Evolutionary conservation across 2,888 invertebrate genomes (phyloP), one percentile per base, ranked within the genome.

Genomic region (Suillia variegata): DNA sequence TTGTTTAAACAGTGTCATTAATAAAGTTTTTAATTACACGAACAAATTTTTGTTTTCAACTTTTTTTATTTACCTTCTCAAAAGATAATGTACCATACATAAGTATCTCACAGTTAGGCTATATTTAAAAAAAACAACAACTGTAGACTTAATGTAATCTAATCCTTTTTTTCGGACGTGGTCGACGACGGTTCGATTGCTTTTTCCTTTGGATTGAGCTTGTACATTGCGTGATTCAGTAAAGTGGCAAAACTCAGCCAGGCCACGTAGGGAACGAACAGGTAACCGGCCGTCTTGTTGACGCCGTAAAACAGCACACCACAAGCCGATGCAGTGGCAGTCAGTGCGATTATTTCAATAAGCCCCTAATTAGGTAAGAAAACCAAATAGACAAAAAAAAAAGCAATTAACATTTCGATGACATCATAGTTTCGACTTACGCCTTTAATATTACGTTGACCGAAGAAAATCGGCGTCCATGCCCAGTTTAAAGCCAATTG

Each of bases 401-500:
- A 17, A 24, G n/a, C 10, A 15, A 5, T 24, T 20, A 31, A 21
- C 48, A 56, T 47, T 21, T 49, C 13, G 31, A 5, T n/a, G 10
- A 15, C 26, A 24, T 54, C 26, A 58, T 18, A n/a, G n/a, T n/a
- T n/a, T n/a, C 15, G 62, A 76, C 84, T 81, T 83, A 92, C 92
- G 85, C 87, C 84, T 83, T 90, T 88, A n/a, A 88, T 83, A 67
- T 87, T 86, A 65, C 88, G 89, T 24, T 85, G 81, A 47, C 88
- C 89, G 79, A 94, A 94, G 83, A 94, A 94, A 24, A 94, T 86
- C 1, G 93, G 93, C 0, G 90, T 87, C 94, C 94, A 95, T 0
- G 88, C 85, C 91, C 92, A 94, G 78, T 94, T 95, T 0, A 94
- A 80, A 0, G 88, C 85, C 54, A 95, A 81, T 74, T 93, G 93